phyloP scores from a whole-genome alignment of 30 jellyfish, hydroid and myxozoan genomes.

The Hydractinia symbiolongicarpus region DNA sequence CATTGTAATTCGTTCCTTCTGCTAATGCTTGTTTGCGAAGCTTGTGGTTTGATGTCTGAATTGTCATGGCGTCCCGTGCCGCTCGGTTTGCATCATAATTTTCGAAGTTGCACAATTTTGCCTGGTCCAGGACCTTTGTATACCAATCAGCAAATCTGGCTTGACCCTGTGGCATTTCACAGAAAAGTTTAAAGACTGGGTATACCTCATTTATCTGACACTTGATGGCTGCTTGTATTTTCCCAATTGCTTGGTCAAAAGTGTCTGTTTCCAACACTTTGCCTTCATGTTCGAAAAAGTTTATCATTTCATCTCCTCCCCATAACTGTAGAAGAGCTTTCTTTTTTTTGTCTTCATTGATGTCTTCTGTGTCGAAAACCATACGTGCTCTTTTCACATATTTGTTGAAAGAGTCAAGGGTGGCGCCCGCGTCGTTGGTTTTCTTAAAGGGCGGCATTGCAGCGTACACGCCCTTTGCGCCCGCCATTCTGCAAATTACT shows the following conservation, averaged over 20 bases:
- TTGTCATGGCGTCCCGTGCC: constrained; percentile 35
- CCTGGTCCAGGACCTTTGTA: not conserved
- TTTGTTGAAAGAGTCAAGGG: too few relatives aligned
- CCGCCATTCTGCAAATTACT: too few relatives aligned
- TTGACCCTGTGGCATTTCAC: constrained; percentile 36
- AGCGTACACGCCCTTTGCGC: too few relatives aligned
- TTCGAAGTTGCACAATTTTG: constrained; percentile 6
- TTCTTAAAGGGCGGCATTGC: too few relatives aligned
- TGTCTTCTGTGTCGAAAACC: constrained; percentile 24
- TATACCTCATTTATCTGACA: constrained; percentile 15
- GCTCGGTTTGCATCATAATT: constrained; percentile 16
- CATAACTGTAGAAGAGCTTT: constrained; percentile 19
- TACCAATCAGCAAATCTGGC: constrained; percentile 1
- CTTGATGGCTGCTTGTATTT: constrained; percentile 15
- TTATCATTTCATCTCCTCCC: constrained; percentile 36
- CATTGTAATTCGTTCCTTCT: not conserved
- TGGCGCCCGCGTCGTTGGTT: too few relatives aligned
- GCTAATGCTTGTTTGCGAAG: constrained; percentile 20
- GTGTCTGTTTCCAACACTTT: constrained; percentile 22
- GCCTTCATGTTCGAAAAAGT: constrained; percentile 28
- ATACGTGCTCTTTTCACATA: too few relatives aligned
- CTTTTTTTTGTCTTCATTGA: constrained; percentile 29
- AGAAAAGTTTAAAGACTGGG: constrained; percentile 33
- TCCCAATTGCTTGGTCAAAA: constrained; percentile 18
- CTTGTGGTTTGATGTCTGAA: constrained; percentile 30